Evolutionary conservation across 37 sponge, comb jelly and placozoan species (phyloP).

Genomic region (Spongilla lacustris): DNA sequence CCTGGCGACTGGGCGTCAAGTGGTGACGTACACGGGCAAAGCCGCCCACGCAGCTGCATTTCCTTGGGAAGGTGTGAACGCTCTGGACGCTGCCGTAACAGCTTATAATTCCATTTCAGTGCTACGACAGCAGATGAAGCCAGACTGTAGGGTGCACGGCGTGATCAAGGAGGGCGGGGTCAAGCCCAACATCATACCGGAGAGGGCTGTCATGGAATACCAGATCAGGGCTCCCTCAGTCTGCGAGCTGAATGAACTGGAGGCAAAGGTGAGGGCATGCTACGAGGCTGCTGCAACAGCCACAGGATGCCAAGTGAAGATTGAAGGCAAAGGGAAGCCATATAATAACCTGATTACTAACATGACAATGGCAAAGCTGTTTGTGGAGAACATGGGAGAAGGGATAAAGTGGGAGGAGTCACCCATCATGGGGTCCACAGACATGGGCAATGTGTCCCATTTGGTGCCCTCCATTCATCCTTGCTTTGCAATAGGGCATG

Average conservation of each 20-base stretch:
- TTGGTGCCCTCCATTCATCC: constrained; percentile 90
- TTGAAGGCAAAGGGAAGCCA: neutral
- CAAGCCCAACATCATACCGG: constrained; percentile 87
- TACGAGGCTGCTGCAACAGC: constrained; percentile 77
- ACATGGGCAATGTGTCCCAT: constrained; percentile 87
- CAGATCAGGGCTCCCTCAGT: constrained; percentile 63
- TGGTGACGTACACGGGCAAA: constrained; percentile 68
- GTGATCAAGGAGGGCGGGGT: constrained; percentile 85
- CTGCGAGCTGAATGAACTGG: constrained; percentile 52
- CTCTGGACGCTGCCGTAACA: constrained; percentile 91
- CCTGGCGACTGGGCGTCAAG: constrained; percentile 13
- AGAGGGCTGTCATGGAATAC: constrained; percentile 47
- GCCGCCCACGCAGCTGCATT: constrained; percentile 82
- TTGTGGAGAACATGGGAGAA: constrained; percentile 28
- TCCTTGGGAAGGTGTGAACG: constrained; percentile 94
- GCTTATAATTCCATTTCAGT: constrained; percentile 86
- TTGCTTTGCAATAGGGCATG: constrained; percentile 54
- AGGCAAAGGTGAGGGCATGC: constrained; percentile 44
- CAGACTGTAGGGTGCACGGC: constrained; percentile 85
- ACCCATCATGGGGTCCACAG: constrained; percentile 51
- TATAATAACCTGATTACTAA: constrained; percentile 73
- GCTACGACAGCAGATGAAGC: constrained; percentile 90
- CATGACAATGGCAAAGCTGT: constrained; percentile 36
- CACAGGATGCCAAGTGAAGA: constrained; percentile 72
- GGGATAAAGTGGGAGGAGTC: neutral